A percentile compares a stretch with the other conserved stretches of the same genome.
Conservation (phyloP, 1,140 invertebrate genomes). For the Drosophila yakuba region DNA sequence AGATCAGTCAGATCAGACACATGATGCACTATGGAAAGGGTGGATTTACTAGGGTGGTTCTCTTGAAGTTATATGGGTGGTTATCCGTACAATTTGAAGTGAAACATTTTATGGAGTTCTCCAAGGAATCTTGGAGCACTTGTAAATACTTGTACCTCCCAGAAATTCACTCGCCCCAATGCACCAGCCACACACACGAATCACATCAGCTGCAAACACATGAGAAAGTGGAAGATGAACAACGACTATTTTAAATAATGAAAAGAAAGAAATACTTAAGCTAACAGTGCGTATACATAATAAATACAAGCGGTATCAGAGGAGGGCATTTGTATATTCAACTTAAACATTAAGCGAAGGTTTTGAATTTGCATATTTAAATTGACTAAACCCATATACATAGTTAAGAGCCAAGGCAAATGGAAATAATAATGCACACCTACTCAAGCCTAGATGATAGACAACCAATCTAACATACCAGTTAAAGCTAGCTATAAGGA, state of each 20-base stretch:
- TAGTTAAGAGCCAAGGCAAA: constrained; percentile 47
- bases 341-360: constrained; percentile 72
- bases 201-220: constrained; percentile 44
- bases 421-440: constrained; percentile 71
- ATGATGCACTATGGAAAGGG: constrained; percentile 3
- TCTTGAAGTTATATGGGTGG: not conserved
- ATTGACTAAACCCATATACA: constrained; percentile 49
- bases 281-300: constrained; percentile 71
- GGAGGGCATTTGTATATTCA: constrained; percentile 72
- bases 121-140: too few species aligned
- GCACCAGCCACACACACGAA: constrained; percentile 42
- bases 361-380: constrained; percentile 79
- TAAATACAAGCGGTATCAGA: constrained; percentile 27
- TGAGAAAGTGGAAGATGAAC: constrained; percentile 49
- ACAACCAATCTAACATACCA: constrained; percentile 41
- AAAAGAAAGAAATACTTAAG: constrained; percentile 53
- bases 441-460: constrained; percentile 60
- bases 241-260: constrained; percentile 77
- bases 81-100: too few species aligned
- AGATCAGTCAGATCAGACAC: constrained; percentile 18
- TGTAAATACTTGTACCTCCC: not conserved
- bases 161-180: constrained; percentile 10
- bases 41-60: not conserved
- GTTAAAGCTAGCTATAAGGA: constrained; percentile 60
- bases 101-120: too few species aligned